Percentiles rank a stretch among this genome's conserved stretches.
phyloP scores from a whole-genome alignment of 2,888 invertebrate species.

The Gonocerus acuteangulatus region DNA sequence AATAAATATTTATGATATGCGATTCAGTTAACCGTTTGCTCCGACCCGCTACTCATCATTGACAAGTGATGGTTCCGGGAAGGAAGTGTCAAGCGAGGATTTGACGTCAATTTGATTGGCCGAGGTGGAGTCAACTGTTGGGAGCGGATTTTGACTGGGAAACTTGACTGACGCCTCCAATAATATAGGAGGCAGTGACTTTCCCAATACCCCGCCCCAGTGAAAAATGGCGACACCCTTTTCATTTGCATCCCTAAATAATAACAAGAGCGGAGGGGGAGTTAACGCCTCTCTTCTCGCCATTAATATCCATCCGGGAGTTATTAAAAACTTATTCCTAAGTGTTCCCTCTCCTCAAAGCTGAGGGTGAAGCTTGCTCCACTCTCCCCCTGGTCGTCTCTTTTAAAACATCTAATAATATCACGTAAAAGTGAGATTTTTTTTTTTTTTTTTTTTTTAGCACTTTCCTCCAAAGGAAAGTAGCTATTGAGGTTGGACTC shows the following conservation, averaged over 20 bases:
- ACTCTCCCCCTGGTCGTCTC: no score
- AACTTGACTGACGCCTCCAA: constrained; percentile 23
- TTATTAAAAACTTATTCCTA: constrained; percentile 26
- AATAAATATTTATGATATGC: background rate
- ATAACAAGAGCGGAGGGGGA: constrained; percentile 18
- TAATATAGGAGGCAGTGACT: constrained; percentile 18
- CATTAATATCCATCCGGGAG: constrained; percentile 24
- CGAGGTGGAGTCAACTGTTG: background rate
- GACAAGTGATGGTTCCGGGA: constrained; percentile 13
- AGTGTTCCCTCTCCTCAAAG: constrained; percentile 15
- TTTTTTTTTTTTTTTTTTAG: no score
- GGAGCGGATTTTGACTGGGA: constrained; percentile 16
- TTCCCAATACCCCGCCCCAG: constrained; percentile 15
- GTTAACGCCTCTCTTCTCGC: constrained; percentile 20
- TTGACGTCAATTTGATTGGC: constrained; percentile 14
- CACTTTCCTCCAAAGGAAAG: no score
- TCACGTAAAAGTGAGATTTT: no score
- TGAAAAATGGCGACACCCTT: constrained; percentile 27
- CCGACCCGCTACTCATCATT: background rate
- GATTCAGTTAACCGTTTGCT: background rate
- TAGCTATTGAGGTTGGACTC: no score
- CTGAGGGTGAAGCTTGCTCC: no score
- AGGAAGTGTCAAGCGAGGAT: constrained; percentile 7
- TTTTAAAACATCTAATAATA: no score
- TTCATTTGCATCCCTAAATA: constrained; percentile 28